Evolutionary conservation across 2,888 invertebrate genomes (phyloP).

Genomic region (Proisotoma minuta): DNA sequence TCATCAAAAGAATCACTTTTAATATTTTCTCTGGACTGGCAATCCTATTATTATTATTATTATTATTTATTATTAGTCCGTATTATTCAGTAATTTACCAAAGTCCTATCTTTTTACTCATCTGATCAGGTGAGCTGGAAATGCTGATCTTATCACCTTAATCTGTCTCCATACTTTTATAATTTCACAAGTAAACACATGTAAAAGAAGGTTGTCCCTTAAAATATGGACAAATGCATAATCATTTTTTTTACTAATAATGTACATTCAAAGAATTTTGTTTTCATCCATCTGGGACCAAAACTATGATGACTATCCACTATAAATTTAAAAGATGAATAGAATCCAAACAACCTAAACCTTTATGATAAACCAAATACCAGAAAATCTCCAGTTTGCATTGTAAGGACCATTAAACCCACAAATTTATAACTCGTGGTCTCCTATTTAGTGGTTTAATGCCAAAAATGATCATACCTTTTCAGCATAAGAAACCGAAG

Average conservation of each 20-base stretch:
- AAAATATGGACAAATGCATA: no score
- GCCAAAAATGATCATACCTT: not conserved
- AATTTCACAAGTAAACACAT: no score
- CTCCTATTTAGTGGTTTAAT: not conserved
- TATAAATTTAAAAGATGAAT: conserved; percentile 6
- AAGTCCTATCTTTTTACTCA: not conserved
- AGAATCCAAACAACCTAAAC: not conserved
- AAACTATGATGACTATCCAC: conserved; percentile 4
- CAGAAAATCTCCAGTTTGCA: conserved; percentile 5
- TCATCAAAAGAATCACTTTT: conserved; percentile 15
- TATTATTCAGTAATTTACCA: conserved; percentile 15
- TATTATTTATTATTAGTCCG: conserved; percentile 16
- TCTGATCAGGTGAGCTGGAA: no score
- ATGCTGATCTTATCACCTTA: no score
- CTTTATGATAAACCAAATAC: conserved; percentile 8
- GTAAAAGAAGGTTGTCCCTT: no score
- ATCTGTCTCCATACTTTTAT: no score
- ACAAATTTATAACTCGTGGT: not conserved
- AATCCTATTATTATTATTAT: conserved; percentile 17
- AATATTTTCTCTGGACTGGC: not conserved
- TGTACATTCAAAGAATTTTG: no score
- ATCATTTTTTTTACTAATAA: no score
- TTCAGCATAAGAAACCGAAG: no score
- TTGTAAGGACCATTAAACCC: not conserved
- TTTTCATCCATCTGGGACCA: conserved; percentile 1